A percentile compares a stretch with the other conserved stretches of the same genome.
These are phyloP conservation scores for Watsonalla binaria DNA, from an alignment of 2,888 invertebrate species.

Conservation along the genomic window DNA sequence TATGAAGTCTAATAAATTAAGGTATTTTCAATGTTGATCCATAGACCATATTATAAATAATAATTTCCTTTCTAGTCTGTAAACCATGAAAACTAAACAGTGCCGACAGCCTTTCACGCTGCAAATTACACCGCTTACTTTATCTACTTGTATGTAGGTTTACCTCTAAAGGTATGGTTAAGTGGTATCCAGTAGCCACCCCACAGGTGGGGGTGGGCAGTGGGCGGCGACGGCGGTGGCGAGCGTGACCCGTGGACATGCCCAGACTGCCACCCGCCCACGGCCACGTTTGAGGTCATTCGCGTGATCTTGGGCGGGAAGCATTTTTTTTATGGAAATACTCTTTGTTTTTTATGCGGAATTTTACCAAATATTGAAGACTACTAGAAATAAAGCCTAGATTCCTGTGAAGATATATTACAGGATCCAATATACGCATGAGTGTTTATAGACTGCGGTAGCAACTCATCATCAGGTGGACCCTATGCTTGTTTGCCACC, in stretches of 20 bases:
- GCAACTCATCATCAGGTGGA: no score
- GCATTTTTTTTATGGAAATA: slow-evolving; percentile 5
- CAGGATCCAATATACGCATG: no score
- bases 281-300: slow-evolving; percentile 2
- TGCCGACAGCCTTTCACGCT: neutral
- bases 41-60: no score
- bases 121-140: neutral
- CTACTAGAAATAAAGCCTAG: no score
- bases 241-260: slow-evolving; percentile 69
- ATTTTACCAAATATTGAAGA: neutral
- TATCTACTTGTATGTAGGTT: neutral
- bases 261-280: slow-evolving; percentile 45
- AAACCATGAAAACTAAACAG: neutral
- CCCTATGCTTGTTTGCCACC: no score
- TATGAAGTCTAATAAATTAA: no score
- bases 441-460: no score
- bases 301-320: neutral
- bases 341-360: slow-evolving; percentile 10
- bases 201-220: slow-evolving; percentile 37
- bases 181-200: slow-evolving; percentile 8
- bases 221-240: slow-evolving; percentile 57
- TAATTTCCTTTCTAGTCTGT: no score
- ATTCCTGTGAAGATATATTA: no score
- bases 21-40: no score
- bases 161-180: slow-evolving; percentile 3